These are phyloP conservation scores for Rhodeus uyekii DNA, from an alignment of 2,797 vertebrate genomes.

Conservation along the genomic window DNA sequence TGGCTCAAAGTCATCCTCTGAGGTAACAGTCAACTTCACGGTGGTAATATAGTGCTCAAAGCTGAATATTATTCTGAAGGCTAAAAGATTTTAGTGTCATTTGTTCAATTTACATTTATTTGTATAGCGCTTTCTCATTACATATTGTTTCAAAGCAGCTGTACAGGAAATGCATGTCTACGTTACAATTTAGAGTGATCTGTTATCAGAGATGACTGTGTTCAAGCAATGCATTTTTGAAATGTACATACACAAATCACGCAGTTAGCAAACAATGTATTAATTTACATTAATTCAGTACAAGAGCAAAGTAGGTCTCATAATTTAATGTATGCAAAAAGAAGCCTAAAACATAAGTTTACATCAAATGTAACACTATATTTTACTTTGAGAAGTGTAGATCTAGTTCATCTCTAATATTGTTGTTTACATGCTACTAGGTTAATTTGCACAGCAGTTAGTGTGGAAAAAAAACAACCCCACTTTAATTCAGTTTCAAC, in stretches of 20 bases:
- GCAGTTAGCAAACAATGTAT: too few relatives aligned
- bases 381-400: not conserved
- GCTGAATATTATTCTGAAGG: not conserved
- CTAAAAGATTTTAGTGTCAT: too few relatives aligned
- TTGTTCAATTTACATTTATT: too few relatives aligned
- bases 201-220: too few relatives aligned
- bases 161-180: too few relatives aligned
- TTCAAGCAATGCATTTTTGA: too few relatives aligned
- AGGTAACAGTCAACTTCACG: constrained; percentile 75
- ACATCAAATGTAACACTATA: not conserved
- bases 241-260: too few relatives aligned
- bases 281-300: too few relatives aligned
- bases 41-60: not conserved
- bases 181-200: too few relatives aligned
- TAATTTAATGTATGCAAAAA: not conserved
- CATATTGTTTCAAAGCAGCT: too few relatives aligned
- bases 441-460: not conserved
- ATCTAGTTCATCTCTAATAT: not conserved
- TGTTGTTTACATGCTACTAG: constrained; percentile 3
- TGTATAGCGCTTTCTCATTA: too few relatives aligned
- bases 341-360: not conserved
- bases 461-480: not conserved
- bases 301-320: not conserved
- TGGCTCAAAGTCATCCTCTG: constrained; percentile 94
- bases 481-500: constrained; percentile 1